Evolutionary conservation across 2,113 vertebrate species (phyloP), one percentile per base, ranked within the genome.

Genomic region (Heteronetta atricapilla): DNA sequence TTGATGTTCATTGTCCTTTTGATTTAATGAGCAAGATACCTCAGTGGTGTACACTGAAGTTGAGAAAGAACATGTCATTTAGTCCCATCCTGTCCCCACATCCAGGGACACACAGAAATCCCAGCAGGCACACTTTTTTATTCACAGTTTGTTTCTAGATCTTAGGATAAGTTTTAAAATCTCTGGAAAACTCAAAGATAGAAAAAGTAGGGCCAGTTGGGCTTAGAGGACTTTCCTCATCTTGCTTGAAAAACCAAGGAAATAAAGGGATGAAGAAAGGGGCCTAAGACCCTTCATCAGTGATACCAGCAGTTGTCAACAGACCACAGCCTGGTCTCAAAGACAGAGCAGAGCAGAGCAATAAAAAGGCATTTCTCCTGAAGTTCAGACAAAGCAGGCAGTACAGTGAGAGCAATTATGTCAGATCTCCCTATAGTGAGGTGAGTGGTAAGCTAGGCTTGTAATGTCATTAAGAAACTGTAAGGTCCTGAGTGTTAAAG

Each of bases 271-370:
- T 33, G 38, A 70, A 50, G 38, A 14, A 17, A 20, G 66, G 22
- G 36, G 6, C 34, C 42, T 1, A 3, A 89, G 42, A 48, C 46
- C 21, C 33, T 14, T 29, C 56, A 59, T 68, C 0, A 0, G 21
- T 53, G 74, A 22, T 17, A 22, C 17, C 1, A 6, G 18, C 0
- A 0, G 14, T 28, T 3, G 1, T 42, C 23, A 58, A 38, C 31
- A 70, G 36, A 23, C 11, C 8, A 13, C 26, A 81, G 55, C 22
- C 23, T 13, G 21, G 3, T 28, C 53, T 75, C 2, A 1, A 60
- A 81, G 50, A 69, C 25, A 7, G 17, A 13, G n/a, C n/a, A 81
- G 12, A 33, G 44, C 29, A 88, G 52, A 31, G 33, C 34, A 59
- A 46, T 68, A 34, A 63, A 86, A 76, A 68, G 18, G 5, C 15